Base-by-base conservation (phyloP, 2,113 vertebrate species). In the Dasyurus viverrinus region DNA sequence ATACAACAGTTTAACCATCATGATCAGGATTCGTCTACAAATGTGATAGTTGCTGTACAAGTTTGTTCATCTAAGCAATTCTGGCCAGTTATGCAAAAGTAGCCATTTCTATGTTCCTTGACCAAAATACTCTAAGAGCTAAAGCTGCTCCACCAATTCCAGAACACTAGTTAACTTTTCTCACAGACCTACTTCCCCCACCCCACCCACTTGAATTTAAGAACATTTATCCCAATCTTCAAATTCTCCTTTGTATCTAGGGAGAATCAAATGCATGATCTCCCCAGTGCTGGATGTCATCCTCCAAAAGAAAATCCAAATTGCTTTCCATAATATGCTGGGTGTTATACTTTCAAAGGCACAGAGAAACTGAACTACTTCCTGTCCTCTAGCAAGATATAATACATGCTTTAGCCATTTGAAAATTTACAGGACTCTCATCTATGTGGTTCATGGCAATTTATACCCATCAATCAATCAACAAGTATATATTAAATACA, bases 241-340 rank as follows among this genome's bases (percentile, higher is more conserved):
- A 76, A 89, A 30, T 91, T 93, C 95, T 55, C 89, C 92, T 36
- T 94, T 22, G 90, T 47, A 89, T 84, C 16, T n/a, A 84, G 36
- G 68, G 68, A 84, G 19, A 84, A 84, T 2, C 68, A 76, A 76
- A 76, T 76, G 19, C 54, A 96, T 1, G 57, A 4, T 84, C n/a
- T 89, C n/a, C 84, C 93, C 30, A 89, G 68, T 53, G 22, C 36
- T 92, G 48, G 94, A 47, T 12, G 90, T 89, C 42, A 54, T 92
- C 53, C 26, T 92, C 60, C n/a, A 14, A n/a, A 89, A 53, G 93
- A 84, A 95, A 96, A 94, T 89, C 93, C 76, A 97, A 92, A 50
- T 90, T 89, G 90, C 90, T 46, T 54, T 90, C 53, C 16, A n/a
- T 53, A 90, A 68, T 42, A 93, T 19, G 47, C 52, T 54, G 47